These are phyloP conservation scores for Colossoma macropomum DNA, from an alignment of 2,113 vertebrate species.

Conservation along the genomic window DNA sequence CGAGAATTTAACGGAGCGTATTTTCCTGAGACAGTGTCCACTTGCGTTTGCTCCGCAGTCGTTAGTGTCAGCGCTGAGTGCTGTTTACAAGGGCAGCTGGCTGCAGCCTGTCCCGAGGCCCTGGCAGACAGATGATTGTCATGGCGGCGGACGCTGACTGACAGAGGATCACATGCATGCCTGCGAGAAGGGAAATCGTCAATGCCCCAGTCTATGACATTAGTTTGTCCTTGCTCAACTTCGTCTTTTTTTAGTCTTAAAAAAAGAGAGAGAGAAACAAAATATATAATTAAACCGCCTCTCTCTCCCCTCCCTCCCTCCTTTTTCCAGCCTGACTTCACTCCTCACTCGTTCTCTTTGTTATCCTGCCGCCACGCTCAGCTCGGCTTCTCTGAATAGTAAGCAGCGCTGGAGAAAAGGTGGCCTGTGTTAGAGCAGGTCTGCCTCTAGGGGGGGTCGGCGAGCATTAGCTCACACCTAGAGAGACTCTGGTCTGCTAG, in stretches of 20 bases:
- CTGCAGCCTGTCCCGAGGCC: constrained; percentile 74
- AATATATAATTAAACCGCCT: constrained; percentile 61
- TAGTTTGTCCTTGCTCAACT: constrained; percentile 85
- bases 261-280: constrained; percentile 62
- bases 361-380: constrained; percentile 54
- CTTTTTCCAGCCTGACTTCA: constrained; percentile 52
- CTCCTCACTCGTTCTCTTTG: constrained; percentile 47
- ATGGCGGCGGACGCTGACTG: constrained; percentile 81
- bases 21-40: constrained; percentile 34
- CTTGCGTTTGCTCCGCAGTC: constrained; percentile 64
- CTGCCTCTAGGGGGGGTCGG: constrained; percentile 64
- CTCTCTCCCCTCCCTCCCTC: constrained; percentile 59
- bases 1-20: neutral
- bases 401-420: constrained; percentile 56
- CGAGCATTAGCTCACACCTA: constrained; percentile 57
- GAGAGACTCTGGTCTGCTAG: constrained; percentile 57
- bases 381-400: constrained; percentile 56
- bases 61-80: constrained; percentile 72
- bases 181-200: constrained; percentile 77
- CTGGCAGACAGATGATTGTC: constrained; percentile 80
- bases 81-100: constrained; percentile 82
- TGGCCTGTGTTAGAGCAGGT: constrained; percentile 60
- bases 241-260: constrained; percentile 68
- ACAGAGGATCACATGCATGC: constrained; percentile 81
- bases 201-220: constrained; percentile 82